Percentiles rank a stretch among this genome's conserved stretches.
These are phyloP conservation scores for Mnemiopsis leidyi DNA, from an alignment of 37 sponge, comb jelly and placozoan genomes.

Conservation along the genomic window DNA sequence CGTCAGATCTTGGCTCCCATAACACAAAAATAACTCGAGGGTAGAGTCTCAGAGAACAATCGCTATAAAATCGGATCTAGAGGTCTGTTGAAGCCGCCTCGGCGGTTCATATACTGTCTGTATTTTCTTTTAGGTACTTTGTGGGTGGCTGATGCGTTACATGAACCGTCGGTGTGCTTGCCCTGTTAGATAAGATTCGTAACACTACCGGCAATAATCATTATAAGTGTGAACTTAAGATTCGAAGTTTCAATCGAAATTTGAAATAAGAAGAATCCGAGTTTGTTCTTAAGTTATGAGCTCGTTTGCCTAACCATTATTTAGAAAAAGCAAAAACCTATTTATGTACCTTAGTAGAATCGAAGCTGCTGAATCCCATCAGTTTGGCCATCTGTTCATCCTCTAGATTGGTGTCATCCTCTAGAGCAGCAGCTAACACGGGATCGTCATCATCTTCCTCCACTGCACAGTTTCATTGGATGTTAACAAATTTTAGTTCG, in stretches of 20 bases:
- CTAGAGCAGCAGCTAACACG: slow-evolving; percentile 36
- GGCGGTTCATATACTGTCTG: slow-evolving; percentile 96
- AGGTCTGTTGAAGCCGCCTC: slow-evolving; percentile 95
- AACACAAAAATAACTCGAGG: too few relatives aligned
- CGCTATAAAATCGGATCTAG: slow-evolving; percentile 80
- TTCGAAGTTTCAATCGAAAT: too few relatives aligned
- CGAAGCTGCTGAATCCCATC: slow-evolving; percentile 84
- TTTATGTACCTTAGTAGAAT: slow-evolving; percentile 84
- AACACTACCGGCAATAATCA: too few relatives aligned
- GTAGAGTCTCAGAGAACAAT: too few relatives aligned
- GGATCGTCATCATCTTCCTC: slow-evolving; percentile 61
- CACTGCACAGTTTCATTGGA: background rate
- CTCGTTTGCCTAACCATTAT: too few relatives aligned
- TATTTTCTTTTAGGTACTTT: slow-evolving; percentile 14
- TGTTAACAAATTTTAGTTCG: too few relatives aligned
- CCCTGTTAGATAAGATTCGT: slow-evolving; percentile 71
- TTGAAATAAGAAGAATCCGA: too few relatives aligned
- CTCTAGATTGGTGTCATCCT: slow-evolving; percentile 67
- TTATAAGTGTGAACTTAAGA: too few relatives aligned
- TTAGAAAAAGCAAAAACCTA: too few relatives aligned
- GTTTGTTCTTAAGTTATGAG: too few relatives aligned
- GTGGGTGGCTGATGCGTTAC: slow-evolving; percentile 64
- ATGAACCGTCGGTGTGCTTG: slow-evolving; percentile 73
- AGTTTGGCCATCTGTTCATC: slow-evolving; percentile 77
- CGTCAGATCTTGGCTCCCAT: too few relatives aligned